phyloP scores from a whole-genome alignment of 2,797 vertebrate genomes.

The Pseudochirops cupreus region DNA sequence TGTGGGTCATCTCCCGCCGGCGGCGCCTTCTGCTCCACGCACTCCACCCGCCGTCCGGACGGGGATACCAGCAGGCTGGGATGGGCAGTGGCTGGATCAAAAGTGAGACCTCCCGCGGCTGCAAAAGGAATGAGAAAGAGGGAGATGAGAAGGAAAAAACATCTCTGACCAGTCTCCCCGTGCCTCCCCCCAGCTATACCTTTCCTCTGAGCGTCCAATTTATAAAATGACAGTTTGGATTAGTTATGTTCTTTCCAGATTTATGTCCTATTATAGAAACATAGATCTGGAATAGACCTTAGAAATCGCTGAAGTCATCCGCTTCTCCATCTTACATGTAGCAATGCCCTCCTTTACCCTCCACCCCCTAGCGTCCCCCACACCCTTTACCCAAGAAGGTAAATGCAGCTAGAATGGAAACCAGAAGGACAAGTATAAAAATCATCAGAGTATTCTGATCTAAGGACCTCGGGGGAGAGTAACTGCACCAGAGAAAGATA shows the following conservation, averaged over 20 bases:
- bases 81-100: slow-evolving; percentile 82
- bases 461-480: neutral
- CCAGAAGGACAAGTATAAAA: neutral
- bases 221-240: neutral
- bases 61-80: slow-evolving; percentile 80
- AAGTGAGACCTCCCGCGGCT: slow-evolving; percentile 80
- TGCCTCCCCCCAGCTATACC: neutral
- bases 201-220: neutral
- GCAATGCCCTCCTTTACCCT: neutral
- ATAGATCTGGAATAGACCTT: neutral
- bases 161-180: neutral
- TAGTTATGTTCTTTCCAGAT: neutral
- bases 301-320: neutral
- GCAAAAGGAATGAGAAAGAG: neutral
- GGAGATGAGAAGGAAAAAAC: neutral
- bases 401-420: neutral
- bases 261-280: neutral
- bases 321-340: neutral
- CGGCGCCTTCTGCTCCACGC: slow-evolving; percentile 79
- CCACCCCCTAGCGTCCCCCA: neutral
- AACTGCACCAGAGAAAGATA: neutral
- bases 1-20: slow-evolving; percentile 75
- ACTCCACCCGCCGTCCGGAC: slow-evolving; percentile 78
- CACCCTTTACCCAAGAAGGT: neutral
- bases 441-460: neutral